Percentiles rank a stretch among this genome's conserved stretches.
Evolutionary conservation across 1,140 invertebrate species (phyloP).

Genomic region (Caenorhabditis brenneri): DNA sequence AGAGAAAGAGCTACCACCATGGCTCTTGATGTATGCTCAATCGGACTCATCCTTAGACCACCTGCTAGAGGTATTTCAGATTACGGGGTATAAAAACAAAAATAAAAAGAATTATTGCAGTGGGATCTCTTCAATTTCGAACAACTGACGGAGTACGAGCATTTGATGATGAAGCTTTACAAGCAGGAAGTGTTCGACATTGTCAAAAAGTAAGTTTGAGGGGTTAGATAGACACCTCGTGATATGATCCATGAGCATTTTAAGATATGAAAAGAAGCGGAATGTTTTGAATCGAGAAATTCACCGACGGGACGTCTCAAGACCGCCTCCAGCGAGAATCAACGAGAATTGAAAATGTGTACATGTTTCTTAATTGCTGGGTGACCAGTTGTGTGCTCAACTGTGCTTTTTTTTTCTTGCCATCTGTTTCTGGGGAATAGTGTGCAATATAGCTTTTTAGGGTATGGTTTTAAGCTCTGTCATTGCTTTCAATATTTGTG

Average conservation of each 20-base stretch:
- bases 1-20: constrained; percentile 12
- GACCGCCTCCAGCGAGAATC: background rate
- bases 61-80: constrained; percentile 8
- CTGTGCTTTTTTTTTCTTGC: background rate
- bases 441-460: background rate
- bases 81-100: background rate
- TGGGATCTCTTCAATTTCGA: constrained; percentile 37
- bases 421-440: background rate
- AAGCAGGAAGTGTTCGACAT: constrained; percentile 36
- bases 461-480: background rate
- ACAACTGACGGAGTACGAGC: constrained; percentile 31
- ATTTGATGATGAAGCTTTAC: constrained; percentile 39
- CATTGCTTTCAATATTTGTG: background rate
- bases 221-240: background rate
- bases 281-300: constrained; percentile 37
- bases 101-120: constrained; percentile 6
- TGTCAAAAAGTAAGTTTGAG: constrained; percentile 3
- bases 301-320: constrained; percentile 30
- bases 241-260: background rate
- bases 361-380: background rate
- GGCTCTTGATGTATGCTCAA: constrained; percentile 35
- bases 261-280: constrained; percentile 34
- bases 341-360: background rate
- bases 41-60: constrained; percentile 25
- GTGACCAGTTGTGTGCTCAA: background rate